Conservation (phyloP, 23 tunicate genomes). For the Ciona savignyi region DNA sequence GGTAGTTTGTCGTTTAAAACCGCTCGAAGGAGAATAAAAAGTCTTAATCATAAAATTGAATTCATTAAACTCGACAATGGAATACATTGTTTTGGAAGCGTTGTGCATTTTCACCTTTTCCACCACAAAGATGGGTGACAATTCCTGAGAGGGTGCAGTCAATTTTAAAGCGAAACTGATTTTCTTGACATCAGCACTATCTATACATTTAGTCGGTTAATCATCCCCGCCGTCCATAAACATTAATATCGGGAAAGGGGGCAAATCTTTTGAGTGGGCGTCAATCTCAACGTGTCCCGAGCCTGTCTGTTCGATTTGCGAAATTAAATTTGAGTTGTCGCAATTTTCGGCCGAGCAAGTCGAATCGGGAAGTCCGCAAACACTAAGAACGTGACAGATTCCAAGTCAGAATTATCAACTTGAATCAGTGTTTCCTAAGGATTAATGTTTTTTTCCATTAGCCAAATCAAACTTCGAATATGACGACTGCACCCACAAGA, state of each 20-base stretch:
- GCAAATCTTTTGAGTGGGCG: not conserved
- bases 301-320: not conserved
- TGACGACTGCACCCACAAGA: too few relatives aligned
- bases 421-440: not conserved
- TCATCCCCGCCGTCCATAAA: not conserved
- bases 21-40: too few relatives aligned
- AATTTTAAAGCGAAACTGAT: not conserved
- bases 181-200: not conserved
- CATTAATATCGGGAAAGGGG: not conserved
- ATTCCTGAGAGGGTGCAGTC: too few relatives aligned
- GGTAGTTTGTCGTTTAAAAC: too few relatives aligned
- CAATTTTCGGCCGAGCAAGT: not conserved
- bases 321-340: not conserved
- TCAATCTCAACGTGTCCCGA: not conserved
- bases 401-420: not conserved
- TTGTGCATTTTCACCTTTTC: too few relatives aligned
- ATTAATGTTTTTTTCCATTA: too few relatives aligned
- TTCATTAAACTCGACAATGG: not conserved
- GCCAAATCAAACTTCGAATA: too few relatives aligned
- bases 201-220: not conserved
- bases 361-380: not conserved
- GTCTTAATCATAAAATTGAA: too few relatives aligned
- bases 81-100: not conserved
- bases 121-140: too few relatives aligned
- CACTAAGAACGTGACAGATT: not conserved